Base-by-base conservation (phyloP, 2,888 invertebrate genomes). In the Yponomeuta sedellus region DNA sequence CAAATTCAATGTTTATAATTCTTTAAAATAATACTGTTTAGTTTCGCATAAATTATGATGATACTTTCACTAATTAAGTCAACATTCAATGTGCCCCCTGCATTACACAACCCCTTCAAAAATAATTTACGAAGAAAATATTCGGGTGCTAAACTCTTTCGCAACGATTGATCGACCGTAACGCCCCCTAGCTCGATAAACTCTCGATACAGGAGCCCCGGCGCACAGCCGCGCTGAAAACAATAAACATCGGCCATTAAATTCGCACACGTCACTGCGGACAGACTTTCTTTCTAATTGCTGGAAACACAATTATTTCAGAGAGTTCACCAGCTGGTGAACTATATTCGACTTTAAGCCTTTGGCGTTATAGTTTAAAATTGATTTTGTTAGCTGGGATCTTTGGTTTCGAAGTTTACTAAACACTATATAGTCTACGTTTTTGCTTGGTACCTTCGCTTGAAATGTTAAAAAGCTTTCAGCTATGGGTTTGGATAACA, bases 191-290 rank as follows among this genome's bases (percentile, higher is more conserved):
- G 12, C 65, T 12, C 19, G 12, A 19, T 22, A 64, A 44, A 16
- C 39, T 63, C 39, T 40, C 20, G 44, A 39, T 39, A 22, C 59
- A 64, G 62, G 25, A 52, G 64, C 67, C 67, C 71, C 71, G 67
- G 75, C 70, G 75, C 77, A 76, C 70, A 79, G 84, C 16, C 22
- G 56, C 57, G 56, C 25, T 40, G 79, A 83, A 88, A 88, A 89
- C 88, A 89, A 89, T 88, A 84, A 34, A 86, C 78, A 77, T 78
- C 77, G 75, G 68, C 87, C 90, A 90, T 90, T 90, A 90, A 90
- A 90, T 84, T 88, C 79, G 78, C 81, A 80, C 89, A 88, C 83
- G 75, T 77, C 76, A 85, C 76, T 85, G 88, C 73, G 72, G 75
- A 70, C 82, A 20, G 79, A 74, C 75, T 74, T 76, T 73, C 71